Evolutionary conservation across 2,797 vertebrate genomes (phyloP).

Genomic region (Sphenopsis melanotis): DNA sequence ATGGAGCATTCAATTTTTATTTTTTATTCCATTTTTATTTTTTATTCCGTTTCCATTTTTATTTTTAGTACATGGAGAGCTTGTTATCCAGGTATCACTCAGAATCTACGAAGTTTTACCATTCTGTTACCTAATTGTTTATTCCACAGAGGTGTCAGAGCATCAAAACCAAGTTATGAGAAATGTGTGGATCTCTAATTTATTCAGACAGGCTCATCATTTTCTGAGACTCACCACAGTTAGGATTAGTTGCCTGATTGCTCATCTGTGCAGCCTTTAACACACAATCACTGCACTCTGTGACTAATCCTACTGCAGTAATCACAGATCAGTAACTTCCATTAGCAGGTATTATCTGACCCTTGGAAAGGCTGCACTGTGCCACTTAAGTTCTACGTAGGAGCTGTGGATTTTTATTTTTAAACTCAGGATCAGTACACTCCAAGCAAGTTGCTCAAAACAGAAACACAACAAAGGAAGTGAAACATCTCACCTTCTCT

Average conservation of each 20-base stretch:
- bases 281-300: background rate
- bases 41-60: background rate
- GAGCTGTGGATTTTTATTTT: background rate
- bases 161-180: background rate
- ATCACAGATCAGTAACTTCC: background rate
- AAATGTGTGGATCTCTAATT: background rate
- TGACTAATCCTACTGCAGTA: background rate
- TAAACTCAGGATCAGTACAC: background rate
- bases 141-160: background rate
- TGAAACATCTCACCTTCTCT: constrained; percentile 86
- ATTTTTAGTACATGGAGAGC: background rate
- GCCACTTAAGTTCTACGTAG: background rate
- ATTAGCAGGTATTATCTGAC: background rate
- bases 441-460: background rate
- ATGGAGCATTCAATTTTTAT: background rate
- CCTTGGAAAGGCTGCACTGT: background rate
- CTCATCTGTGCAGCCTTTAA: background rate
- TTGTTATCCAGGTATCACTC: background rate
- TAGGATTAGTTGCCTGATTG: background rate
- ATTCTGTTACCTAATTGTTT: background rate
- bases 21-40: background rate
- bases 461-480: background rate
- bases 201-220: background rate
- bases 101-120: background rate
- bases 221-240: background rate